Conservation (phyloP, 2,888 invertebrate genomes). For the Cantharis rufa region DNA sequence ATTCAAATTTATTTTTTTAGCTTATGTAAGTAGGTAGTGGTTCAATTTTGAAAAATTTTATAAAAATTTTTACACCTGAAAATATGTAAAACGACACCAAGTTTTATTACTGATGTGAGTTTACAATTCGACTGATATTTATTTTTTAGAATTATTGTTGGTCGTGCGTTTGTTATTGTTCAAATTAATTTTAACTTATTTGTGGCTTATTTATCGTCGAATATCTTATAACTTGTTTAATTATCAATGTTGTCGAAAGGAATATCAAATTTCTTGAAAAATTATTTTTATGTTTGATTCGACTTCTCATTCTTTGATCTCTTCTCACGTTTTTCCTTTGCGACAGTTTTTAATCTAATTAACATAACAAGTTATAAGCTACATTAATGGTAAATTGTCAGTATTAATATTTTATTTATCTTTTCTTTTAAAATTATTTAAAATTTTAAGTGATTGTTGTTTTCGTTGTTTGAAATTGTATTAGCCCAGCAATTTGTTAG, state of each 20-base stretch:
- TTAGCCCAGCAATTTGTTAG: neutral
- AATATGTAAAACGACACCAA: neutral
- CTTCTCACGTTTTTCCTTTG: neutral
- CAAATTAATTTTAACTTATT: neutral
- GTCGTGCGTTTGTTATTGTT: conserved; percentile 2
- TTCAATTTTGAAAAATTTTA: neutral
- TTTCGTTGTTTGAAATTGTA: neutral
- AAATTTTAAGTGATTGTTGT: neutral
- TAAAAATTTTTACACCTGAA: neutral
- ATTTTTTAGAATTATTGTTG: conserved; percentile 2
- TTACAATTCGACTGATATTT: conserved; percentile 1
- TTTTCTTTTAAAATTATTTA: neutral
- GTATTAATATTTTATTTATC: neutral
- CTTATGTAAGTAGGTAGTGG: neutral
- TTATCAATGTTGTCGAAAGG: neutral
- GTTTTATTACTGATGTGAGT: neutral
- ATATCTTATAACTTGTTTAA: neutral
- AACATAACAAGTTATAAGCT: neutral
- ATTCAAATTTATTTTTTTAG: neutral
- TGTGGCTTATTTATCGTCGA: neutral
- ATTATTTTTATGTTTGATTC: neutral
- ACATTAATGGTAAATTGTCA: neutral
- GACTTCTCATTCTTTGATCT: neutral
- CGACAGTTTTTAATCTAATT: neutral
- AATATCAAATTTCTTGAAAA: neutral